Conservation (phyloP, 2,888 invertebrate species). For the Silvanus unidentatus region DNA sequence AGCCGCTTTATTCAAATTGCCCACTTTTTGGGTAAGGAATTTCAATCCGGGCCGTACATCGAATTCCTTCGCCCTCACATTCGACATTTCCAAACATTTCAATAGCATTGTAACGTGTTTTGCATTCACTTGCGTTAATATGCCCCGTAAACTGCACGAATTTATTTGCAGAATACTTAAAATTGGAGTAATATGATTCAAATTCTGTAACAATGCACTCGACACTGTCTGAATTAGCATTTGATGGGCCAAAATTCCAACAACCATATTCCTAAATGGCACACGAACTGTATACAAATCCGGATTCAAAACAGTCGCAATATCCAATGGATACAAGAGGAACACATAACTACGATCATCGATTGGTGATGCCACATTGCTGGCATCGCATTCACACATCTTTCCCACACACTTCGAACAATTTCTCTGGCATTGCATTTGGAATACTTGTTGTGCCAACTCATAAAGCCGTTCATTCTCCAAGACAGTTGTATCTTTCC, state of each 20-base stretch:
- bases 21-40: slow-evolving; percentile 89
- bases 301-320: slow-evolving; percentile 63
- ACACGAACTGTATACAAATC: slow-evolving; percentile 77
- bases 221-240: slow-evolving; percentile 88
- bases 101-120: slow-evolving; percentile 65
- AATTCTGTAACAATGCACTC: slow-evolving; percentile 69
- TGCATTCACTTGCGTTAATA: slow-evolving; percentile 49
- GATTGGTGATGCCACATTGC: slow-evolving; percentile 49
- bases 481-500: slow-evolving; percentile 77
- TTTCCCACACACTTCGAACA: slow-evolving; percentile 41
- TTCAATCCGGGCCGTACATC: slow-evolving; percentile 88
- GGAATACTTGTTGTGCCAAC: slow-evolving; percentile 81
- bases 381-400: slow-evolving; percentile 43
- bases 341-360: slow-evolving; percentile 88
- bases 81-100: slow-evolving; percentile 75
- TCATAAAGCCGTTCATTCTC: slow-evolving; percentile 82
- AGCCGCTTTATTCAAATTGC: slow-evolving; percentile 77
- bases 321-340: slow-evolving; percentile 73
- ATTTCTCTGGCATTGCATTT: slow-evolving; percentile 49
- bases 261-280: slow-evolving; percentile 80
- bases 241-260: slow-evolving; percentile 87
- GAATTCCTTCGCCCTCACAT: slow-evolving; percentile 76
- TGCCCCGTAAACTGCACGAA: slow-evolving; percentile 42
- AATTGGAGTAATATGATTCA: slow-evolving; percentile 45
- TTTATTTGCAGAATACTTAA: slow-evolving; percentile 44